Evolutionary conservation across 2,797 vertebrate genomes (phyloP), one percentile per base, ranked within the genome.

Genomic region (Tauraco hartlaubi): DNA sequence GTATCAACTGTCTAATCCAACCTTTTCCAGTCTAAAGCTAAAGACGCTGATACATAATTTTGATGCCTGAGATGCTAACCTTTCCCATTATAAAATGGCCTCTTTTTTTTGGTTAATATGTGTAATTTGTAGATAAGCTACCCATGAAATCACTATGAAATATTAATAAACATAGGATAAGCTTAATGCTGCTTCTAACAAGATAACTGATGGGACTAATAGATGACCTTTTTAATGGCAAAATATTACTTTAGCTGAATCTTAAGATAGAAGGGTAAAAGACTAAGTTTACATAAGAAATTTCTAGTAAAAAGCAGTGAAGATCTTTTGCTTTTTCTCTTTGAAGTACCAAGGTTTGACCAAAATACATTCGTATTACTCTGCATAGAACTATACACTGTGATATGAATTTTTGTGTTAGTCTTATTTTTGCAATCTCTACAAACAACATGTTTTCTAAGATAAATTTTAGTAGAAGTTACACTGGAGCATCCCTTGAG

Each of bases 401-500:
- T 19, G 12, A 41, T 15, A 69, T 3, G 51, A 77, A 28, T 82
- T 93, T 90, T 96, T 83, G 19, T 48, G 9, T 67, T 49, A 44
- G 28, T 33, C 18, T 33, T 90, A 35, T 72, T 94, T 94, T 93
- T 81, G 62, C 75, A 85, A 90, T 74, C 71, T 68, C 82, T 77
- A 76, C 52, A 85, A 96, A 95, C 58, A 92, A 8, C 59, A 35
- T 17, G 14, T 93, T 96, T 97, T 88, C 73, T 28, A 54, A 95
- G 96, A 96, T 87, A 95, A 79, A 88, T 91, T 77, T 94, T 81
- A 89, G 85, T 72, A 75, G 73, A 96, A 67, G 44, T 88, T 94
- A 95, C 92, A 97, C 80, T 94, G 69, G 59, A 97, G 90, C 95
- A 95, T 97, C 90, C 96, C 89, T 73, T 81, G 95, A 97, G 97